A percentile compares a stretch with the other conserved stretches of the same genome.
Evolutionary conservation across 2,888 invertebrate genomes (phyloP).

Genomic region (Pristionchus japonicus): DNA sequence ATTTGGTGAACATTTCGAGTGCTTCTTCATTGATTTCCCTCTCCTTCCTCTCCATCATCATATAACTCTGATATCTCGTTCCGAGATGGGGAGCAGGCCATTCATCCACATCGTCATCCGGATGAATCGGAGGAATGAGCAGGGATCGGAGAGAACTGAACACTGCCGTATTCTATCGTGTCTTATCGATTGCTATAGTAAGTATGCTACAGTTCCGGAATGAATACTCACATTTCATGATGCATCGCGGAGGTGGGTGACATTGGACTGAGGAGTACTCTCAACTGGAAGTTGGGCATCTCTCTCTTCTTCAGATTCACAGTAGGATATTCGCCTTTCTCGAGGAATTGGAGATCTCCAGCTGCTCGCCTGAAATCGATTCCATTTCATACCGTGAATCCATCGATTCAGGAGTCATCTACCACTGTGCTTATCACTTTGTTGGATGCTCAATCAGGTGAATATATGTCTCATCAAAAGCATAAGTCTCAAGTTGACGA

Average conservation of each 20-base stretch:
- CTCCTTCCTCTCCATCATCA: constrained; percentile 3
- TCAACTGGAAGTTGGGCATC: constrained; percentile 37
- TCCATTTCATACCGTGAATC: no score
- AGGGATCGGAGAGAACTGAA: not conserved
- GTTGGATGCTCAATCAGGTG: no score
- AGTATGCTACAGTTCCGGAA: not conserved
- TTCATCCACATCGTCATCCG: not conserved
- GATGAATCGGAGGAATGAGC: not conserved
- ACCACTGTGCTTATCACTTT: no score
- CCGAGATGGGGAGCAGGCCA: constrained; percentile 15
- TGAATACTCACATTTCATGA: not conserved
- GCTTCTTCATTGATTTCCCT: not conserved
- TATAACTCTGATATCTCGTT: constrained; percentile 5
- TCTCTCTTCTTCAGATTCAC: constrained; percentile 51
- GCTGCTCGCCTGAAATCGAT: constrained; percentile 25
- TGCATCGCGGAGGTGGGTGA: not conserved
- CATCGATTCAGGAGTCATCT: no score
- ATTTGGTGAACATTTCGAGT: not conserved
- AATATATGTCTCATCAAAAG: no score
- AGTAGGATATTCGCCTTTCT: constrained; percentile 57
- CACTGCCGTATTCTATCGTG: not conserved
- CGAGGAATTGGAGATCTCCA: constrained; percentile 55
- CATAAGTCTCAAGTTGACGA: no score
- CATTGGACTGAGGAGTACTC: constrained; percentile 10
- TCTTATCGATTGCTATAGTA: not conserved